Evolutionary conservation across 92 coral and sea anemone species (phyloP), one percentile per base, ranked within the genome.

Genomic region (Paramuricea clavata): DNA sequence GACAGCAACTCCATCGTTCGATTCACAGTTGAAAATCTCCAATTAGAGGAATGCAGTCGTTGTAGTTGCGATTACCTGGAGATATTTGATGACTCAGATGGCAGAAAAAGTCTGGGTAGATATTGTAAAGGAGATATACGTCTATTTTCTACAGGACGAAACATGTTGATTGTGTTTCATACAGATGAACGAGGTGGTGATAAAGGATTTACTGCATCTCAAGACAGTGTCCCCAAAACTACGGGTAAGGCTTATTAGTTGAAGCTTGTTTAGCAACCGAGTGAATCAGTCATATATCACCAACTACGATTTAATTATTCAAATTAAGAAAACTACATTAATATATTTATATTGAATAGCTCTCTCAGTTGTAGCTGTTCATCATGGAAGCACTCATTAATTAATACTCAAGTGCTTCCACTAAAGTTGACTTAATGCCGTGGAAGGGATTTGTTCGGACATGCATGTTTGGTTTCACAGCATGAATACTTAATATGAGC

Each of bases 321-420:
- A 36, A 36, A 36, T 36, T 36, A 36, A 8, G 42, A 36, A 36
- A 36, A 36, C 61, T 89, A 71, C 30, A n/a, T n/a, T n/a, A n/a
- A n/a, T n/a, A n/a, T n/a, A n/a, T n/a, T n/a, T n/a, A n/a, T n/a
- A n/a, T n/a, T n/a, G n/a, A n/a, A n/a, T n/a, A n/a, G n/a, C n/a
- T n/a, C n/a, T n/a, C n/a, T n/a, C n/a, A n/a, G n/a, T n/a, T n/a
- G n/a, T n/a, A n/a, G n/a, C n/a, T n/a, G n/a, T n/a, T n/a, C n/a
- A n/a, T n/a, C n/a, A n/a, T n/a, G n/a, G n/a, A n/a, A n/a, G n/a
- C n/a, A n/a, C n/a, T n/a, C n/a, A n/a, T n/a, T n/a, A n/a, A n/a
- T n/a, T n/a, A n/a, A n/a, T n/a, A n/a, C n/a, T n/a, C n/a, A n/a
- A n/a, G n/a, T n/a, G n/a, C n/a, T n/a, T n/a, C n/a, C n/a, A n/a